These are phyloP conservation scores for Acheta domesticus DNA, from an alignment of 2,888 invertebrate genomes.

Conservation along the genomic window DNA sequence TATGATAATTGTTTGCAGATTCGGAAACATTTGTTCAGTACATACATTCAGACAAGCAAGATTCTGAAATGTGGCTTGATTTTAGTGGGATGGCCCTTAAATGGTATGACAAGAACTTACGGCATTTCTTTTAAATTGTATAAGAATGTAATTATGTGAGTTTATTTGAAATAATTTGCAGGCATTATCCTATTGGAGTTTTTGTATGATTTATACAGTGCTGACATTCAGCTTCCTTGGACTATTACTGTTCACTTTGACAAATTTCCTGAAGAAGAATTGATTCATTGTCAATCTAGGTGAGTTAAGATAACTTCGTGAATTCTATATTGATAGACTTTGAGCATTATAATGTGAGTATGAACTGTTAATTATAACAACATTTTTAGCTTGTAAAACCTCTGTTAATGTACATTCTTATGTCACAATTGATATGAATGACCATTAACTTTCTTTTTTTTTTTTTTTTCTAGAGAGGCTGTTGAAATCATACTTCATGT, in stretches of 20 bases:
- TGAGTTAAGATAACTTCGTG: slow-evolving; percentile 46
- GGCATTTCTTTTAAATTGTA: not conserved
- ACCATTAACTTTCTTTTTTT: not conserved
- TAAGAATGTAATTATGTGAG: not conserved
- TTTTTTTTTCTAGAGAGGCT: slow-evolving; percentile 63
- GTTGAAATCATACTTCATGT: slow-evolving; percentile 95
- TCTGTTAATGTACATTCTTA: too few species aligned
- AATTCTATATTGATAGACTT: too few species aligned
- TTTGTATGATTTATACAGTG: slow-evolving; percentile 79
- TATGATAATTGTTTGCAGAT: slow-evolving; percentile 56
- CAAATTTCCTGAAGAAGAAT: slow-evolving; percentile 84
- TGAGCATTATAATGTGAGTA: not conserved
- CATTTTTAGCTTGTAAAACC: too few species aligned
- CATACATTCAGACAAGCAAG: slow-evolving; percentile 74
- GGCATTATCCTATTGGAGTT: slow-evolving; percentile 73
- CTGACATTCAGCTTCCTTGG: slow-evolving; percentile 84
- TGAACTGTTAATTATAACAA: not conserved
- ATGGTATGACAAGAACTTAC: slow-evolving; percentile 54
- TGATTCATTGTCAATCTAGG: slow-evolving; percentile 85
- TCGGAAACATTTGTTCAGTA: slow-evolving; percentile 79
- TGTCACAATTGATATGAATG: too few species aligned
- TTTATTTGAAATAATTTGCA: slow-evolving; percentile 38
- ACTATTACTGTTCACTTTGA: slow-evolving; percentile 89
- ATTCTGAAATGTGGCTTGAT: slow-evolving; percentile 92
- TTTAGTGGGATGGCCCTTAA: slow-evolving; percentile 87